Conservation (phyloP, 2,888 invertebrate genomes). For the Orchesellides sinensis region DNA sequence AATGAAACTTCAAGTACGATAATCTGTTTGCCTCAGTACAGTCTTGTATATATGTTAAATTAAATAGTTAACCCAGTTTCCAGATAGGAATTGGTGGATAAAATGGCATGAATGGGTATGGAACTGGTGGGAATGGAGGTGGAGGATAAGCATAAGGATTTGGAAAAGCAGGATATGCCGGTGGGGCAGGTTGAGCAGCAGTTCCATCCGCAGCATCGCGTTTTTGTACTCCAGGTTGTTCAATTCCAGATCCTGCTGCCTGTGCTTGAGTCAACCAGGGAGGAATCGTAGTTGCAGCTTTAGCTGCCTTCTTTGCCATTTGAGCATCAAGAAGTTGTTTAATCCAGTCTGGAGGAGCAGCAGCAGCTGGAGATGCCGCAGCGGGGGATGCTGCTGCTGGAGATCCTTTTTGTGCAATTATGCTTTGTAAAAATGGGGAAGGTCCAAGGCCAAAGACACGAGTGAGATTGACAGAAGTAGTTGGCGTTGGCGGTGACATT, state of each 20-base stretch:
- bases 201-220: neutral
- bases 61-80: conserved; percentile 34
- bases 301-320: conserved; percentile 51
- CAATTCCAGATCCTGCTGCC: neutral
- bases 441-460: neutral
- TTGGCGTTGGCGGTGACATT: neutral
- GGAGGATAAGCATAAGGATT: conserved; percentile 26
- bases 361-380: conserved; percentile 28
- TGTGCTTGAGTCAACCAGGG: neutral
- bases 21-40: no score
- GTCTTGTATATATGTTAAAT: no score
- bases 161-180: conserved; percentile 4
- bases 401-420: conserved; percentile 47
- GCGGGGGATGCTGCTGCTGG: conserved; percentile 26
- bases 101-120: conserved; percentile 49
- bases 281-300: neutral
- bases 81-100: conserved; percentile 43
- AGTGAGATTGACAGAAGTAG: neutral
- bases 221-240: neutral
- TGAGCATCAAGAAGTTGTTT: conserved; percentile 43
- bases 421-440: conserved; percentile 54
- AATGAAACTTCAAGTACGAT: no score
- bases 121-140: conserved; percentile 18
- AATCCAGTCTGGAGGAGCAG: conserved; percentile 62
- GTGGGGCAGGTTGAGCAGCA: neutral